Evolutionary conservation across 2,888 invertebrate genomes (phyloP).

Genomic region (Drosophila formosana): DNA sequence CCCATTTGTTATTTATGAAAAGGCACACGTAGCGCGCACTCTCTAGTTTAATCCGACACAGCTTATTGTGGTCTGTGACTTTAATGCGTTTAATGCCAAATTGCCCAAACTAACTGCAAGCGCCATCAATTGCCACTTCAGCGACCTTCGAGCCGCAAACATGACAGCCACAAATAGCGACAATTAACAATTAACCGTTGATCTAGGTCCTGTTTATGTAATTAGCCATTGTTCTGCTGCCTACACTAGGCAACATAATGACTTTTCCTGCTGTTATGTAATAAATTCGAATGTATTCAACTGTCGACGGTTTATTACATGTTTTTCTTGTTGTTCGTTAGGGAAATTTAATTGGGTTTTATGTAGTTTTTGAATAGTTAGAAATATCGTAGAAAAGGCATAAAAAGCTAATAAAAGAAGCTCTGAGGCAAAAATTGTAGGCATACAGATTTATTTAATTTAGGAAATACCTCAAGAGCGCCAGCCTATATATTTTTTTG

Average conservation of each 20-base stretch:
- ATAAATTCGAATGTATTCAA: neutral
- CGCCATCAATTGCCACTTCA: conserved; percentile 18
- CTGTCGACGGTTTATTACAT: neutral
- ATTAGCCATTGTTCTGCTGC: conserved; percentile 17
- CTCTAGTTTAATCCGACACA: conserved; percentile 14
- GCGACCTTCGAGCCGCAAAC: neutral
- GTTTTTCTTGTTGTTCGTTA: neutral
- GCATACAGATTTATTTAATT: too few species aligned
- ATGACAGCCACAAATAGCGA: conserved; percentile 23
- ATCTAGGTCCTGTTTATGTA: conserved; percentile 10
- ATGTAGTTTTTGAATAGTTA: too few species aligned
- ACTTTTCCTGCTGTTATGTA: neutral
- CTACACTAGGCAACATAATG: conserved; percentile 23
- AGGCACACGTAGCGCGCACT: neutral
- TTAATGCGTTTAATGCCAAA: neutral
- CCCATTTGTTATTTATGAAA: conserved; percentile 71
- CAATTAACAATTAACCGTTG: conserved; percentile 39
- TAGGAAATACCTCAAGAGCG: too few species aligned
- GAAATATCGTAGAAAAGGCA: too few species aligned
- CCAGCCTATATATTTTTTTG: too few species aligned
- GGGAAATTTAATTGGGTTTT: neutral
- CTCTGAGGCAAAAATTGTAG: too few species aligned
- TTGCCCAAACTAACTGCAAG: neutral
- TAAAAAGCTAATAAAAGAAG: too few species aligned
- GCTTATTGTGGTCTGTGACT: conserved; percentile 8